A percentile compares a stretch with the other conserved stretches of the same genome.
phyloP scores from a whole-genome alignment of 2,797 vertebrate species.

The Coregonus suidteri region DNA sequence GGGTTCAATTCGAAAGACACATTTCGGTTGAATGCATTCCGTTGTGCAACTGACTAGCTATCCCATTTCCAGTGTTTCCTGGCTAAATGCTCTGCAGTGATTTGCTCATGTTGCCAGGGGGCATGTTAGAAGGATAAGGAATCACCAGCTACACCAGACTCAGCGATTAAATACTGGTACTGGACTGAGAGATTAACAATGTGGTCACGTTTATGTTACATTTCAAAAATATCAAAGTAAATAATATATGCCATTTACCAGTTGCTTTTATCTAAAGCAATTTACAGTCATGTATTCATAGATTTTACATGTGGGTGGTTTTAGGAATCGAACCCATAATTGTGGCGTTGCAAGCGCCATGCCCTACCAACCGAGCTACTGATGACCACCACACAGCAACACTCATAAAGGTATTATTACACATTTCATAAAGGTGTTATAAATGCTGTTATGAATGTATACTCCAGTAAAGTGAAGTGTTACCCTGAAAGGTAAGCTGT shows the following conservation, averaged over 20 bases:
- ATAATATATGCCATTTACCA: too few relatives aligned
- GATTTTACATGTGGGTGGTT: too few relatives aligned
- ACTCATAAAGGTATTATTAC: background rate
- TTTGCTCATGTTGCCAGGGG: background rate
- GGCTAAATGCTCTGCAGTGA: background rate
- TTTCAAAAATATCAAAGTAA: background rate
- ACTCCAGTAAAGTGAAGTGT: background rate
- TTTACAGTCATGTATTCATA: too few relatives aligned
- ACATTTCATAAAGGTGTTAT: background rate
- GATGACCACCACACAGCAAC: too few relatives aligned
- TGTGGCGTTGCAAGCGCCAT: too few relatives aligned
- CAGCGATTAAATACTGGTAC: background rate
- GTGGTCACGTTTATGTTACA: background rate
- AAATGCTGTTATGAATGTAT: background rate
- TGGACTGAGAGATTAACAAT: too few relatives aligned
- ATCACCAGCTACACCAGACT: background rate
- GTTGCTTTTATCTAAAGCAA: too few relatives aligned
- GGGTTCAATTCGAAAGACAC: too few relatives aligned
- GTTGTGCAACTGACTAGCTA: too few relatives aligned
- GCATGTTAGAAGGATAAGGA: background rate
- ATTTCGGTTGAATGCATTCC: too few relatives aligned
- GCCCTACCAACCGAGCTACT: too few relatives aligned
- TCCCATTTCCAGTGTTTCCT: background rate
- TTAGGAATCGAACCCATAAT: too few relatives aligned
- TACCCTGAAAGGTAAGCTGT: background rate